Evolutionary conservation across 2,113 vertebrate genomes (phyloP).

Genomic region (Cebus imitator): DNA sequence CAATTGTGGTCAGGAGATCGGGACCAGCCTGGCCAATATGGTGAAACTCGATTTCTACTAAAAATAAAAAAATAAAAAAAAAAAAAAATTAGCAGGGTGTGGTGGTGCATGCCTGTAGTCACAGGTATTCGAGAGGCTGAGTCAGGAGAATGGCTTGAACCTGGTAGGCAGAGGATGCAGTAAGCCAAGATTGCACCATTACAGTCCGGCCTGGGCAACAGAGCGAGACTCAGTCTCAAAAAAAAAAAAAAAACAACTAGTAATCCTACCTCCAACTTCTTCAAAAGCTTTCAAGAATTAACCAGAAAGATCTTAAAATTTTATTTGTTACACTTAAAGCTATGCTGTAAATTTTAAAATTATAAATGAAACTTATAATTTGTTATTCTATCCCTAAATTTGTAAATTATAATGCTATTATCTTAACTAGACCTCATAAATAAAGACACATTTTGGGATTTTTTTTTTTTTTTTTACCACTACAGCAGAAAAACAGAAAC

Average conservation of each 20-base stretch:
- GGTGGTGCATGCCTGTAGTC: no score
- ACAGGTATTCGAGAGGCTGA: no score
- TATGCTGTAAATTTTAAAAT: background rate
- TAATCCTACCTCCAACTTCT: slow-evolving; percentile 19
- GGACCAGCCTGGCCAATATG: no score
- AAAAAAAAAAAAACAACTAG: background rate
- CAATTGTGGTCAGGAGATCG: no score
- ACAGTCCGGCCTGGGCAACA: no score
- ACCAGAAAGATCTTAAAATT: slow-evolving; percentile 22
- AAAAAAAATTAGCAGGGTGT: no score
- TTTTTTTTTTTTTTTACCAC: background rate
- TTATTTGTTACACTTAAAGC: slow-evolving; percentile 16
- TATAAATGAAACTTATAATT: background rate
- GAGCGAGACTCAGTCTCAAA: no score
- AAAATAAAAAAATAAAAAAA: no score
- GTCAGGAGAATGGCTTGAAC: no score
- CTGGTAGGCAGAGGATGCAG: no score
- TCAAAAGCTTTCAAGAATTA: slow-evolving; percentile 43
- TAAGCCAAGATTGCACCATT: no score
- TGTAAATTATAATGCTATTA: background rate
- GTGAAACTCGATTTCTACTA: no score
- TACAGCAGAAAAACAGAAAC: slow-evolving; percentile 4
- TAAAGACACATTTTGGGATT: background rate
- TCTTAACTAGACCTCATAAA: background rate
- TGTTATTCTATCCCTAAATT: background rate